These are phyloP conservation scores for Sterrhoptilus dennistouni DNA, from an alignment of 2,113 vertebrate genomes.

Conservation along the genomic window DNA sequence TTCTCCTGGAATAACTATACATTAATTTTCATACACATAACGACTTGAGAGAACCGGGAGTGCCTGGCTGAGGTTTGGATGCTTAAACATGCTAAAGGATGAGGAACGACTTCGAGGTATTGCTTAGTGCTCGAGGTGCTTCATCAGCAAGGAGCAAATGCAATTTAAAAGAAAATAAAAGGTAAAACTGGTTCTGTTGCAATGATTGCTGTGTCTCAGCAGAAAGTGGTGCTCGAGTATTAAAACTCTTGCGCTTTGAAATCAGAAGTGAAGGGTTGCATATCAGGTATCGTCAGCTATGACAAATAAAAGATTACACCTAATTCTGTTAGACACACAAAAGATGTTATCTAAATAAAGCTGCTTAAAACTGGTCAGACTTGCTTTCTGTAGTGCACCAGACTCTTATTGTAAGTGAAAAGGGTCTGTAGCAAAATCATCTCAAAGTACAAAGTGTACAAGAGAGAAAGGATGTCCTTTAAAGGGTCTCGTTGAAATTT, in stretches of 20 bases:
- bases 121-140: not conserved
- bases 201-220: not conserved
- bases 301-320: slow-evolving; percentile 27
- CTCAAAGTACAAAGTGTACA: not conserved
- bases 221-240: not conserved
- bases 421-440: not conserved
- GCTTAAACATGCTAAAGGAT: not conserved
- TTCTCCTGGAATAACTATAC: not conserved
- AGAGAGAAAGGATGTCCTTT: not conserved
- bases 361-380: slow-evolving; percentile 43
- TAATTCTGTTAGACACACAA: not conserved
- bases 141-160: not conserved
- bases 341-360: slow-evolving; percentile 59
- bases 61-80: not conserved
- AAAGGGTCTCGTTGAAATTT: not conserved
- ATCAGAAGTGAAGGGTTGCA: not conserved
- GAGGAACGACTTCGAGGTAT: not conserved
- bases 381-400: not conserved
- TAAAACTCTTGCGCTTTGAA: not conserved
- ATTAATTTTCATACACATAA: no score
- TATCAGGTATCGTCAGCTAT: not conserved
- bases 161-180: not conserved
- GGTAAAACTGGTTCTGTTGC: not conserved
- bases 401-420: not conserved
- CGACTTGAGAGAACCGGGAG: not conserved